Evolutionary conservation across 2,797 vertebrate species (phyloP), one percentile per base, ranked within the genome.

Genomic region (Sebastiscus tertius): DNA sequence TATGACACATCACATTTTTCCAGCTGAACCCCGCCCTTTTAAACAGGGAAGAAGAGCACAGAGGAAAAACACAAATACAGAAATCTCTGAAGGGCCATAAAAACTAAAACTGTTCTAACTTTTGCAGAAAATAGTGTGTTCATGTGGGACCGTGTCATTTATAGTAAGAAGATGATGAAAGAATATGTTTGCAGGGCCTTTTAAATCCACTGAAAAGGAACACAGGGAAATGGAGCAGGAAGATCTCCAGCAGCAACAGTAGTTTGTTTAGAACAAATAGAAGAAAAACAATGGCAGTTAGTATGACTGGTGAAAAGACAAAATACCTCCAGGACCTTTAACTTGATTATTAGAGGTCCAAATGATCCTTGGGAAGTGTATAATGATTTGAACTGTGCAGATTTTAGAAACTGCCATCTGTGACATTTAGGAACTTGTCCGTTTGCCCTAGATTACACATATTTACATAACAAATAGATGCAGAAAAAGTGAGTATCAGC

Each of bases 391-490:
- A 70, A 52, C 12, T 13, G 31, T 68, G 74, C 54, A 29, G 12
- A 42, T 67, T 72, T 76, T 24, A 52, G 20, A 69, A 54, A 59
- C 58, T n/a, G 58, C 49, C 8, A 39, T 33, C 70, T 67, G 62
- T 81, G 81, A 71, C 79, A 86, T 88, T 86, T 86, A 56, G 56
- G 26, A 84, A 66, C 14, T n/a, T 62, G 72, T 62, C 63, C 73
- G 20, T 20, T 13, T 27, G 49, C 20, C 34, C 33, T 11, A 52
- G 60, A 81, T 82, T 63, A 76, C 31, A 60, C 52, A 49, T 56
- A 63, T 77, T 60, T 86, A 54, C 71, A 77, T 56, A 81, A 62
- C 70, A 73, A 77, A 80, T 36, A 59, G 59, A 69, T 80, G 46
- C n/a, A 14, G 66, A 26, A 58, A 55, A 67, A n/a, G 46, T 46